A percentile compares a stretch with the other conserved stretches of the same genome.
These are phyloP conservation scores for Ryuthela nishihirai DNA, from an alignment of 2,888 invertebrate species.

Conservation along the genomic window DNA sequence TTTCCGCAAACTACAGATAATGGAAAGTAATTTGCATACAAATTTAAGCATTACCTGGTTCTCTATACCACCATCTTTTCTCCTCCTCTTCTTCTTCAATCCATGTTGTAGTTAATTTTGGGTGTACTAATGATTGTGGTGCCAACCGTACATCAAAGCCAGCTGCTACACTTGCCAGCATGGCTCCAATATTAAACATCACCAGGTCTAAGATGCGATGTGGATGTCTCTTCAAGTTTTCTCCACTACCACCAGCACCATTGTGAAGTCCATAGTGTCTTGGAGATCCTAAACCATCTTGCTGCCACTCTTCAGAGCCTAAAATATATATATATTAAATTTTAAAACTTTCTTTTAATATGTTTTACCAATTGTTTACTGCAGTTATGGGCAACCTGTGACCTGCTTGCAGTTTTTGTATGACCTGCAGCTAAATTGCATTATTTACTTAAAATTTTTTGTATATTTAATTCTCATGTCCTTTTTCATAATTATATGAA, in stretches of 20 bases:
- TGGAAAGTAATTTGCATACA: too few species aligned
- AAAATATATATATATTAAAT: conserved; percentile 31
- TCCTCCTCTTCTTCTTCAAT: conserved; percentile 42
- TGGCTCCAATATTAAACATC: conserved; percentile 85
- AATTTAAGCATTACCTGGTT: conserved; percentile 37
- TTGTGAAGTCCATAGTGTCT: conserved; percentile 63
- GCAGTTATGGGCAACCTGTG: too few species aligned
- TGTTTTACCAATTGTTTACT: too few species aligned
- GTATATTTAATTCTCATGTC: too few species aligned
- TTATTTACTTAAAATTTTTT: too few species aligned
- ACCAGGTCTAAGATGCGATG: conserved; percentile 55
- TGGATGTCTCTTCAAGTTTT: conserved; percentile 44
- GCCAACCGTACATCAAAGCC: conserved; percentile 89
- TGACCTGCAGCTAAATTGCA: too few species aligned
- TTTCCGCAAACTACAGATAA: too few species aligned
- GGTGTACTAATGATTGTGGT: conserved; percentile 78
- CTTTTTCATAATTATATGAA: too few species aligned
- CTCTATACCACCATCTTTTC: conserved; percentile 39
- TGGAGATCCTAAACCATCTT: conserved; percentile 20
- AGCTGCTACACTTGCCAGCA: conserved; percentile 84
- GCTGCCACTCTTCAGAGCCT: conserved; percentile 51
- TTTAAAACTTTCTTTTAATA: too few species aligned
- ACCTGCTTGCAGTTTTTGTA: too few species aligned
- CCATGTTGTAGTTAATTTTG: conserved; percentile 63
- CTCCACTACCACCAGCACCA: conserved; percentile 50